Percentiles rank a stretch among this genome's conserved stretches.
These are phyloP conservation scores for Drosophila nr. medialis DNA, from an alignment of 2,888 invertebrate genomes.

Conservation along the genomic window DNA sequence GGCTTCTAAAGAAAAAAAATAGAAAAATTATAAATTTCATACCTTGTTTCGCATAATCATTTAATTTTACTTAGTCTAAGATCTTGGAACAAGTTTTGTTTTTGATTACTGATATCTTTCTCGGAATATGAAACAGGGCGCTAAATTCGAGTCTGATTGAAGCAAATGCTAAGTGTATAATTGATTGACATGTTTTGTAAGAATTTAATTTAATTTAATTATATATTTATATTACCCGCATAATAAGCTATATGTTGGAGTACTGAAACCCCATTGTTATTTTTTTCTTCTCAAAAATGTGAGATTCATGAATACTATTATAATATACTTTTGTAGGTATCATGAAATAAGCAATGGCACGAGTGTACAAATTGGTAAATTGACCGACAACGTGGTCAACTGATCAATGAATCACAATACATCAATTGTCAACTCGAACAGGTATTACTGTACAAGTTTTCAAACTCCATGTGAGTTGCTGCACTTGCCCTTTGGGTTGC, in stretches of 20 bases:
- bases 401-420: conserved; percentile 41
- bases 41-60: background rate
- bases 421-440: conserved; percentile 19
- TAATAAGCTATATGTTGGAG: background rate
- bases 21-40: background rate
- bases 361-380: background rate
- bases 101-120: background rate
- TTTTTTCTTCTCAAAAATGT: background rate
- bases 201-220: background rate
- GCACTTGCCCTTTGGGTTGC: conserved; percentile 40
- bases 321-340: background rate
- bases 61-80: background rate
- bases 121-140: background rate
- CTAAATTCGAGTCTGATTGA: background rate
- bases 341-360: background rate
- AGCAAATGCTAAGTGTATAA: background rate
- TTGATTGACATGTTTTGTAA: background rate
- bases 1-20: background rate
- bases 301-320: background rate
- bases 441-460: conserved; percentile 32
- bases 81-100: background rate
- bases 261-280: background rate
- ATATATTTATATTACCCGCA: background rate
- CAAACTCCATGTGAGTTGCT: conserved; percentile 12
- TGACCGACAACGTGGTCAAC: conserved; percentile 32